Evolutionary conservation across 2,888 invertebrate genomes (phyloP).

Genomic region (Laspeyria flexula): DNA sequence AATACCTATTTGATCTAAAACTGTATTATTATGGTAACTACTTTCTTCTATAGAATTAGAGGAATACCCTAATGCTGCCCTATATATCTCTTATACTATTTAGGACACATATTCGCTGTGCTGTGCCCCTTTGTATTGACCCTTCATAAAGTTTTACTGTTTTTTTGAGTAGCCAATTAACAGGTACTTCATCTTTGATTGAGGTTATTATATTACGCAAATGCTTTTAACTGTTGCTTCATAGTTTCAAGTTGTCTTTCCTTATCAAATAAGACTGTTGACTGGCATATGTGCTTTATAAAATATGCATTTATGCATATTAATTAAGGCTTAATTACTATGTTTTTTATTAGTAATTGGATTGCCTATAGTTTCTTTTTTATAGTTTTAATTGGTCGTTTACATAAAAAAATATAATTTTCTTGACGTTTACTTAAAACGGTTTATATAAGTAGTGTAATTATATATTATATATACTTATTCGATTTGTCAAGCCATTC

Average conservation of each 20-base stretch:
- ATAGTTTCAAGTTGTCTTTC: neutral
- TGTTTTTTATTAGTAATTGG: conserved; percentile 20
- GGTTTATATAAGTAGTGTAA: neutral
- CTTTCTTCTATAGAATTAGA: too few species aligned
- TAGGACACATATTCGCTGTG: too few species aligned
- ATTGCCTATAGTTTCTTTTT: conserved; percentile 15
- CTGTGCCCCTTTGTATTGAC: too few species aligned
- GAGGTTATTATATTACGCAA: conserved; percentile 2
- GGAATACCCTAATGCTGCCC: too few species aligned
- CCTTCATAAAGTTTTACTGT: neutral
- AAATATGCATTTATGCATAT: conserved; percentile 26
- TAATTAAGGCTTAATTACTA: conserved; percentile 19
- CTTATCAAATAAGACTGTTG: conserved; percentile 3
- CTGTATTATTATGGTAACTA: too few species aligned
- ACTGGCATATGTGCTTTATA: conserved; percentile 1
- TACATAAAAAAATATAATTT: conserved; percentile 20
- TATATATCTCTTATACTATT: too few species aligned
- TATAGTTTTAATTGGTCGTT: conserved; percentile 13
- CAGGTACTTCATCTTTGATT: neutral
- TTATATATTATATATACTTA: too few species aligned
- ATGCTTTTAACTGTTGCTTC: conserved; percentile 4
- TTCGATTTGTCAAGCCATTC: too few species aligned
- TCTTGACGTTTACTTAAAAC: neutral
- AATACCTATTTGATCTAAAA: too few species aligned
- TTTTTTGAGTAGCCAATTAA: neutral